Evolutionary conservation across 2,797 vertebrate species (phyloP), one percentile per base, ranked within the genome.

Genomic region (Rhinogobio ventralis): DNA sequence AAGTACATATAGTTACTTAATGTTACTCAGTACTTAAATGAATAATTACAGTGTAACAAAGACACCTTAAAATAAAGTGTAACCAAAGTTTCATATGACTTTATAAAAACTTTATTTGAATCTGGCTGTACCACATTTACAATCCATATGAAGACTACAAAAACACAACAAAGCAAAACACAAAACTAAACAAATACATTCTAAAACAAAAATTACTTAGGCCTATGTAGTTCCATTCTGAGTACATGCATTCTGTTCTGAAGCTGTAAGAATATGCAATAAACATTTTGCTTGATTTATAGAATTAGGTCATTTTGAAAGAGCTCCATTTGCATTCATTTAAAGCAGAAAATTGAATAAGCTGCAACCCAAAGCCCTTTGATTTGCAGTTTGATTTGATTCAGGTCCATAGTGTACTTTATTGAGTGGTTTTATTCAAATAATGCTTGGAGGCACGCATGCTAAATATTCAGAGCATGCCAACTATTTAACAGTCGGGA

Each of bases 311-410:
- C 0, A 67, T 55, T 57, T 77, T 82, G 46, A 73, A 51, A 51
- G 7, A 11, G 30, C 25, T 28, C 19, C 67, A 33, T 53, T 60
- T 57, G 42, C 28, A 20, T 66, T 79, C 13, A 2, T 6, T 82
- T 71, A 66, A 17, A 83, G 53, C n/a, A 66, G 79, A 25, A 17
- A 14, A 74, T 45, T 36, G 72, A n/a, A 57, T 66, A 83, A 62
- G 2, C n/a, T 62, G 25, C 13, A 15, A 49, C 46, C 15, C 46
- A 5, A 49, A 49, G 51, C 75, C 73, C 79, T 85, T 80, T 80
- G 84, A 64, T 42, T 42, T 42, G 39, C 33, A 23, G 25, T 51
- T 30, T 86, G 83, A 88, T 85, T 88, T 86, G 79, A 72, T 84
- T 71, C 69, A 46, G 75, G 68, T 17, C 72, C 7, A 51, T 60